Conservation (phyloP, 2,888 invertebrate species). For the Deroplatys truncata region DNA sequence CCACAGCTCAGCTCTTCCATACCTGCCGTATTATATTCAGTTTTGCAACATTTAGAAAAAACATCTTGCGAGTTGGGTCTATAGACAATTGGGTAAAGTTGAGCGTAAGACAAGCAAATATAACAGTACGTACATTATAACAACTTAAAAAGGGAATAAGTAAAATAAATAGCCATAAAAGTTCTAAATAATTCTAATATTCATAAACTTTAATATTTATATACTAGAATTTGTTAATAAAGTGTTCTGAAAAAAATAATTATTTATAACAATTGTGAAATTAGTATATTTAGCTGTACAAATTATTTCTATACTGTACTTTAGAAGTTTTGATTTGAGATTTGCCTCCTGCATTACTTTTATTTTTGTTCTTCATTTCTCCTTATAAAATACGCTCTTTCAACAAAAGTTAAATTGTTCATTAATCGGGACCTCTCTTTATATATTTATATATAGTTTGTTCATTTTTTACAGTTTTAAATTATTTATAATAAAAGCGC, state of each 20-base stretch:
- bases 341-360: background rate
- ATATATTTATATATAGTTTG: background rate
- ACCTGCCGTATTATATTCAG: too few relatives aligned
- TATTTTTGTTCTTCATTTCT: background rate
- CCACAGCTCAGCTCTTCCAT: background rate
- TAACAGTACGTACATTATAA: background rate
- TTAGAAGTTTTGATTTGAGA: background rate
- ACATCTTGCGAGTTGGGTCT: background rate
- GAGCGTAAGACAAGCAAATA: background rate
- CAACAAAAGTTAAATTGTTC: background rate
- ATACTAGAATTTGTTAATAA: background rate
- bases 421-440: background rate
- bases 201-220: background rate
- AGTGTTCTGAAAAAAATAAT: background rate
- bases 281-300: background rate
- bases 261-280: background rate
- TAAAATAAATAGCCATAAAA: background rate
- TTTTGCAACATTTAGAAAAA: background rate
- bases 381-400: constrained; percentile 1
- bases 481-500: background rate
- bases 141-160: background rate
- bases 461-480: background rate
- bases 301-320: background rate
- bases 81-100: background rate
- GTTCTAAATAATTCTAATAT: background rate